Conservation (phyloP, 2,797 vertebrate genomes). For the Phalanger gymnotis region DNA sequence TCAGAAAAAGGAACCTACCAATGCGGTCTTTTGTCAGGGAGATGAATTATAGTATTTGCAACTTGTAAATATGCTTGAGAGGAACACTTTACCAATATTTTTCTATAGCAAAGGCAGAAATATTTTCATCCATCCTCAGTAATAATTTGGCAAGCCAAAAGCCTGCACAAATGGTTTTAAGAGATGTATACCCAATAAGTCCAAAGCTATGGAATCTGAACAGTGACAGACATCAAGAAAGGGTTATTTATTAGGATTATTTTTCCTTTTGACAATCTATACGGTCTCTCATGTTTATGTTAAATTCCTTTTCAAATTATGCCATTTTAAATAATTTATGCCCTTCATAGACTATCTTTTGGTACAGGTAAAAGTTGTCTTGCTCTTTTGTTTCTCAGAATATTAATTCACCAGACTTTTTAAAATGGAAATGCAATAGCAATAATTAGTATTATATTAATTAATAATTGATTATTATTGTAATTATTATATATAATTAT, state of each 20-base stretch:
- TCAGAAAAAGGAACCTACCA: neutral
- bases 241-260: neutral
- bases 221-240: neutral
- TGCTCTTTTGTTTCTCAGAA: slow-evolving; percentile 19
- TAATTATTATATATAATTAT: no score
- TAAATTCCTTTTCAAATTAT: neutral
- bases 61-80: slow-evolving; percentile 16
- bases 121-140: slow-evolving; percentile 13
- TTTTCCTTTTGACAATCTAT: slow-evolving; percentile 1
- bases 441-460: neutral
- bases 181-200: neutral
- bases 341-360: neutral
- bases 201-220: neutral
- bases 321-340: slow-evolving; percentile 3
- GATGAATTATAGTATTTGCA: neutral
- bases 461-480: no score
- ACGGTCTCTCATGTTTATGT: neutral
- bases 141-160: slow-evolving; percentile 1
- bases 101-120: neutral
- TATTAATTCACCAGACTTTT: neutral
- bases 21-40: neutral
- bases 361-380: neutral
- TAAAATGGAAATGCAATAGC: slow-evolving; percentile 17
- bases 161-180: slow-evolving; percentile 25
- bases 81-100: slow-evolving; percentile 17